Evolutionary conservation across 2,113 vertebrate genomes (phyloP).

Genomic region (Tachysurus fulvidraco): DNA sequence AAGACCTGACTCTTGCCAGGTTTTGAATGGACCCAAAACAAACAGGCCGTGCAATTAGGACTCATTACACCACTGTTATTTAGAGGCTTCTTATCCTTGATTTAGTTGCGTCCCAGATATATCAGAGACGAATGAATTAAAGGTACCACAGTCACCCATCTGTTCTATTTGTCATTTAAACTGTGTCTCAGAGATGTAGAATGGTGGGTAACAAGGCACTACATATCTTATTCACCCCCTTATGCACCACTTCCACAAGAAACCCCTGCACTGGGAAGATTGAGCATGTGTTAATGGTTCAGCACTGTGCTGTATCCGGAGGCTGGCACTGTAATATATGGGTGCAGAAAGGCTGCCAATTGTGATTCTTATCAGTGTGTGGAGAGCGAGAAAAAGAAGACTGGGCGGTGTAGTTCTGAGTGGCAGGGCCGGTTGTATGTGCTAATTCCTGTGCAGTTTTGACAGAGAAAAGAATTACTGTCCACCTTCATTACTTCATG

Average conservation of each 20-base stretch:
- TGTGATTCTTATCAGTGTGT: constrained; percentile 73
- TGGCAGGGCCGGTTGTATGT: constrained; percentile 72
- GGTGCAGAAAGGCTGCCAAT: constrained; percentile 68
- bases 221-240: constrained; percentile 35
- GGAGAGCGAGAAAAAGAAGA: constrained; percentile 51
- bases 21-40: background rate
- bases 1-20: background rate
- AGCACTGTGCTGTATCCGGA: constrained; percentile 61
- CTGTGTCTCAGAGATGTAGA: constrained; percentile 31
- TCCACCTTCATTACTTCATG: constrained; percentile 71
- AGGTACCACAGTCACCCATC: constrained; percentile 27
- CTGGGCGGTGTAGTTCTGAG: constrained; percentile 57
- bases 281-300: constrained; percentile 69
- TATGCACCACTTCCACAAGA: constrained; percentile 57
- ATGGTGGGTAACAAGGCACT: constrained; percentile 48
- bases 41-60: background rate
- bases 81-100: background rate
- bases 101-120: background rate
- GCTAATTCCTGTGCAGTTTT: constrained; percentile 71
- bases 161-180: constrained; percentile 38
- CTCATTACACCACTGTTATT: constrained; percentile 3
- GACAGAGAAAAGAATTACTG: constrained; percentile 73
- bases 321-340: constrained; percentile 69
- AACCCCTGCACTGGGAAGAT: constrained; percentile 61
- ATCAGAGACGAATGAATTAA: constrained; percentile 30